Conservation (phyloP, 2,113 vertebrate species). For the Alethe castanea region DNA sequence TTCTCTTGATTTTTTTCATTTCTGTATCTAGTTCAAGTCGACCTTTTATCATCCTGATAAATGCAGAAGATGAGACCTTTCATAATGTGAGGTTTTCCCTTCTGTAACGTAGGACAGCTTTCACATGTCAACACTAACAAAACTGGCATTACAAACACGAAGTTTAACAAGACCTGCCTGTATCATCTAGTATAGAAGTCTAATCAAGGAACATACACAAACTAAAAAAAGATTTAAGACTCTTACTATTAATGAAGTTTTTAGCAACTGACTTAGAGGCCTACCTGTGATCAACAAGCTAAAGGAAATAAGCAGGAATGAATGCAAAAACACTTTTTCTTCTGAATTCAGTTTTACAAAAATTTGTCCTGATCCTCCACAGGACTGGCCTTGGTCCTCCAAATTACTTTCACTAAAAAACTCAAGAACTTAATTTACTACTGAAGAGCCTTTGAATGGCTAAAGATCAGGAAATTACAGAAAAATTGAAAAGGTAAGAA, state of each 20-base stretch:
- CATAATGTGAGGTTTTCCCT: not conserved
- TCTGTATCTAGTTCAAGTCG: not conserved
- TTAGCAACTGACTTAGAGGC: not conserved
- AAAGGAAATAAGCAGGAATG: not conserved
- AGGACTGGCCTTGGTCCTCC: not conserved
- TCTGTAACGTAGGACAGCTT: not conserved
- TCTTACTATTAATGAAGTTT: not conserved
- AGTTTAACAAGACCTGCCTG: not conserved
- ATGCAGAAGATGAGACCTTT: not conserved
- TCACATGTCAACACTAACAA: not conserved
- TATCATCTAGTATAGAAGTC: not conserved
- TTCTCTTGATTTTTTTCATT: not conserved
- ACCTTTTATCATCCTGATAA: not conserved
- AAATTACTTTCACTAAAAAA: not conserved
- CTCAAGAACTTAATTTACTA: not conserved
- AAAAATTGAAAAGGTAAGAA: not conserved
- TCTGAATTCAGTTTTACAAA: not conserved
- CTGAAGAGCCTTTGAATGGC: not conserved
- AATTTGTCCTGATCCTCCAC: not conserved
- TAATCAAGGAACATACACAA: not conserved
- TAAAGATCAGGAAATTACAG: not conserved
- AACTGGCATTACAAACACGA: not conserved
- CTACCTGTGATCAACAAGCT: not conserved
- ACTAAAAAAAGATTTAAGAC: not conserved
- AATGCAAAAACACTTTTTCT: not conserved